These are phyloP conservation scores for Procavia capensis DNA, from an alignment of 2,113 vertebrate genomes.

Conservation along the genomic window DNA sequence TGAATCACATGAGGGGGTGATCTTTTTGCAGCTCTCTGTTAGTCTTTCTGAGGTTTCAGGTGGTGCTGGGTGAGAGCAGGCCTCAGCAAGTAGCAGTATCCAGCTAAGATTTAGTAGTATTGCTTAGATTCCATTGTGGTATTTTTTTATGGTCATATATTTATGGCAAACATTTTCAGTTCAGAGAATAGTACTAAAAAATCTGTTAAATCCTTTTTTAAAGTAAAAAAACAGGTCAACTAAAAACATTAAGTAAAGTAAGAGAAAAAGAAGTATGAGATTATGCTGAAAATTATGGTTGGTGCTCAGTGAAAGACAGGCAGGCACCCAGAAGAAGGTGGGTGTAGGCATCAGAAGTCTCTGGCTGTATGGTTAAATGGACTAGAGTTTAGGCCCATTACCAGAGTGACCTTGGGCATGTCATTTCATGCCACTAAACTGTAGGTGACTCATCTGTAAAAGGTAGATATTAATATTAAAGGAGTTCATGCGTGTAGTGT, in stretches of 20 bases:
- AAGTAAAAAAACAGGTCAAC: not conserved
- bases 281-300: not conserved
- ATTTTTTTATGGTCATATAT: slow-evolving; percentile 26
- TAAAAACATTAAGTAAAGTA: slow-evolving; percentile 37
- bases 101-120: not conserved
- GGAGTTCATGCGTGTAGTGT: not conserved
- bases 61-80: not conserved
- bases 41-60: not conserved
- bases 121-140: not conserved
- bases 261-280: not conserved
- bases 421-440: not conserved
- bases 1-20: not conserved
- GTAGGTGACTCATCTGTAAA: slow-evolving; percentile 9
- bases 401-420: not conserved
- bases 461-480: not conserved
- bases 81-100: not conserved
- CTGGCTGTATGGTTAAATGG: not conserved
- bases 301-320: not conserved
- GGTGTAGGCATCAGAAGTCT: not conserved
- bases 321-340: not conserved
- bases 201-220: not conserved
- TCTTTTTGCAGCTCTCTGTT: not conserved
- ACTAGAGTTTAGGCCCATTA: not conserved
- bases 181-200: not conserved
- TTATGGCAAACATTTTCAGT: slow-evolving; percentile 45